Conservation (phyloP, 64 coral and sea anemone species). For the Dendronephthya gigantea region DNA sequence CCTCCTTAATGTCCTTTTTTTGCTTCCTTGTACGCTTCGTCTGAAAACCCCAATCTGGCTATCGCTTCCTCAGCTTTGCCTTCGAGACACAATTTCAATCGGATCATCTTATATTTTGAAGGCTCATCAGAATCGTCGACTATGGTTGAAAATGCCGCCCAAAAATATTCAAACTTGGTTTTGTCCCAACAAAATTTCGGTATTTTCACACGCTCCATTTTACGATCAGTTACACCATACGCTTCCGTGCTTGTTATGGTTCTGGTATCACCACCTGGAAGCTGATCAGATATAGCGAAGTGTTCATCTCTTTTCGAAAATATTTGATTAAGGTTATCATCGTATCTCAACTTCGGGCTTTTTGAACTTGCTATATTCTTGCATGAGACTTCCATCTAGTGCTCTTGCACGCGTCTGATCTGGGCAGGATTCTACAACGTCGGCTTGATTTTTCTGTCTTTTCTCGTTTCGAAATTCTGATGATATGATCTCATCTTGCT, state of each 20-base stretch:
- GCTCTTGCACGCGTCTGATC: not conserved
- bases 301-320: not conserved
- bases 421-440: not conserved
- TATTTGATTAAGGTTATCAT: not conserved
- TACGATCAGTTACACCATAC: not conserved
- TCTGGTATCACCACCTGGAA: not conserved
- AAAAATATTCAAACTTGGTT: slow-evolving; percentile 28
- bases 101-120: slow-evolving; percentile 15
- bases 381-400: not conserved
- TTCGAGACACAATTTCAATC: slow-evolving; percentile 17
- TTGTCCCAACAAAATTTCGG: slow-evolving; percentile 24
- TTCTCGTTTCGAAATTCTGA: not conserved
- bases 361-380: not conserved
- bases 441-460: not conserved
- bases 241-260: not conserved
- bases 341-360: too few relatives aligned
- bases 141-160: slow-evolving; percentile 14
- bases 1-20: not conserved
- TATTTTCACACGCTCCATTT: not conserved
- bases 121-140: slow-evolving; percentile 15
- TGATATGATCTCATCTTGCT: not conserved
- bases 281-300: not conserved
- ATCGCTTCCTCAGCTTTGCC: slow-evolving; percentile 17
- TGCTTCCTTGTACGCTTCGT: slow-evolving; percentile 2
- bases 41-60: not conserved